These are phyloP conservation scores for Circaetus gallicus DNA, from an alignment of 2,113 vertebrate genomes.

Conservation along the genomic window DNA sequence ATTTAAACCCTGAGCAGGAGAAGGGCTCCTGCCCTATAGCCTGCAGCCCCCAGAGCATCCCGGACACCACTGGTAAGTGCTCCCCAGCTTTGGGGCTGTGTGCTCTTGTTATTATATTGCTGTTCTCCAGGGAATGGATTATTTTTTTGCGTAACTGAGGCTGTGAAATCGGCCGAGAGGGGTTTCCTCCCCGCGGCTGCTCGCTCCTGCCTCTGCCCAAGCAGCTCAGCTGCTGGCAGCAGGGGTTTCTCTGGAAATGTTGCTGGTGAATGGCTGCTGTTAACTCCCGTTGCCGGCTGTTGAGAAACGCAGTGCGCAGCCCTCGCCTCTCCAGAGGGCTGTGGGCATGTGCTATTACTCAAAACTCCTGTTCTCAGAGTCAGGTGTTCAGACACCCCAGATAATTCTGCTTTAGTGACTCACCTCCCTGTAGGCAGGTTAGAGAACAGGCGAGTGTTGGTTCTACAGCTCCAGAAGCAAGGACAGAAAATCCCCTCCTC, in stretches of 20 bases:
- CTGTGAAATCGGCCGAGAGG: background rate
- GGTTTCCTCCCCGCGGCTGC: accelerated
- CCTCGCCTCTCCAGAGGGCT: background rate
- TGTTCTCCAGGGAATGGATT: background rate
- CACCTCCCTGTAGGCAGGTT: background rate
- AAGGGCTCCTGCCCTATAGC: background rate
- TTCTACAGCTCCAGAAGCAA: background rate
- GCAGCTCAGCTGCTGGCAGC: background rate
- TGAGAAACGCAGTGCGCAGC: accelerated
- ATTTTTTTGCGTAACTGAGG: too few species aligned
- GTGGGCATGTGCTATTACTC: accelerated
- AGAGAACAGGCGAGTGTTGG: background rate
- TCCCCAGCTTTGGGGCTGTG: background rate
- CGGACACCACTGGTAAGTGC: accelerated
- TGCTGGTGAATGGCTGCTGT: background rate
- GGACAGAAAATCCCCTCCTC: too few species aligned
- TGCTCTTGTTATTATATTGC: too few species aligned
- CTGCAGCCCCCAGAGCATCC: background rate
- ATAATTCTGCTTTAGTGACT: too few species aligned
- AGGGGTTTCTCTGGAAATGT: background rate
- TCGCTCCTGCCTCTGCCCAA: background rate
- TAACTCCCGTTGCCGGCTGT: accelerated
- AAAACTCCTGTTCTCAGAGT: background rate
- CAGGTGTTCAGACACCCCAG: background rate
- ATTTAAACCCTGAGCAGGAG: background rate